Evolutionary conservation across 2,888 invertebrate genomes (phyloP).

Genomic region (Prosapia bicincta): DNA sequence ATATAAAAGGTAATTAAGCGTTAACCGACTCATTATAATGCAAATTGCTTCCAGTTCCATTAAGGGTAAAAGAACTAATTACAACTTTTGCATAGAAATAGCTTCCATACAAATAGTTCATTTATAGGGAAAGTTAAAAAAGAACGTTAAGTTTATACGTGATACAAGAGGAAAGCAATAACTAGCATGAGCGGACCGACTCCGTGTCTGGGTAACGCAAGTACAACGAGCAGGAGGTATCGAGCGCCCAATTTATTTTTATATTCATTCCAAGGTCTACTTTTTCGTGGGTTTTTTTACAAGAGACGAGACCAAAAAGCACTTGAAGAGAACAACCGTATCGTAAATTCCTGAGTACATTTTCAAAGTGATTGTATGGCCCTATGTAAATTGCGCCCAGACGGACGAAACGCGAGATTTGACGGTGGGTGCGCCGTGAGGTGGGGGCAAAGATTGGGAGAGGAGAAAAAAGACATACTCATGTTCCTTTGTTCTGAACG

Average conservation of each 20-base stretch:
- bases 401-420: neutral
- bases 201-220: too few species aligned
- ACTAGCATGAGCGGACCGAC: too few species aligned
- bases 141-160: too few species aligned
- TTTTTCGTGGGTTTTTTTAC: neutral
- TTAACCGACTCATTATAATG: too few species aligned
- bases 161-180: too few species aligned
- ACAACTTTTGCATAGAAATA: too few species aligned
- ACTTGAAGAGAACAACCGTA: neutral
- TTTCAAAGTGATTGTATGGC: neutral
- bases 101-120: too few species aligned
- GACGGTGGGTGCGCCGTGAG: neutral
- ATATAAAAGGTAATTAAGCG: too few species aligned
- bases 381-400: neutral
- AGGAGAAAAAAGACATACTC: neutral
- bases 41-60: too few species aligned
- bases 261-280: neutral
- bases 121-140: too few species aligned
- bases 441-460: neutral
- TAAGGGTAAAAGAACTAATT: too few species aligned
- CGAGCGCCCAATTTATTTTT: neutral
- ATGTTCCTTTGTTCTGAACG: neutral
- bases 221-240: neutral
- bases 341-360: neutral
- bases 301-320: neutral